phyloP scores from a whole-genome alignment of 2,888 invertebrate species.

The Vesta saturnalis region DNA sequence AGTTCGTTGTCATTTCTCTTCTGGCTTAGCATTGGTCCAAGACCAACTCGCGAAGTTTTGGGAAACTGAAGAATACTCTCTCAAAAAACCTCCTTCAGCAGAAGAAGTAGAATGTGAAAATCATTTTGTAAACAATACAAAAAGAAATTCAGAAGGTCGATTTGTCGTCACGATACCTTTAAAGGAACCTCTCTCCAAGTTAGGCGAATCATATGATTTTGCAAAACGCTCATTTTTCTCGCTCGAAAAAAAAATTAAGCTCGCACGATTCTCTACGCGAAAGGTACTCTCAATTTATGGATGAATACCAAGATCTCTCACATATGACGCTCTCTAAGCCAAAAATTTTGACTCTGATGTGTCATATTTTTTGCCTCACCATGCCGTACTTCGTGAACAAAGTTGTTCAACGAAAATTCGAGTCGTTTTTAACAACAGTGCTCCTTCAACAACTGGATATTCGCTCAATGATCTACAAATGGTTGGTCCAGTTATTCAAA shows the following conservation, averaged over 20 bases:
- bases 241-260: slow-evolving; percentile 37
- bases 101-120: slow-evolving; percentile 42
- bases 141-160: slow-evolving; percentile 38
- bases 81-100: background rate
- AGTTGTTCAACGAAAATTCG: slow-evolving; percentile 11
- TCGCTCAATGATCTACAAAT: slow-evolving; percentile 9
- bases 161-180: slow-evolving; percentile 46
- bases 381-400: slow-evolving; percentile 49
- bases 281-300: slow-evolving; percentile 24
- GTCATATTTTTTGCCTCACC: slow-evolving; percentile 49
- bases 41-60: slow-evolving; percentile 43
- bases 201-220: slow-evolving; percentile 41
- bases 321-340: slow-evolving; percentile 22
- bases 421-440: slow-evolving; percentile 13
- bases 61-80: slow-evolving; percentile 44
- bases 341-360: too few relatives aligned
- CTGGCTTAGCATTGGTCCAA: background rate
- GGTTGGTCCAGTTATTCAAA: slow-evolving; percentile 51
- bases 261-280: slow-evolving; percentile 33
- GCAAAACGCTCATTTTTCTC: slow-evolving; percentile 40
- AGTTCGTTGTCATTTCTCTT: background rate
- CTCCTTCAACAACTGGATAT: background rate
- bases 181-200: slow-evolving; percentile 24
- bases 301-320: slow-evolving; percentile 10
- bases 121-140: slow-evolving; percentile 41